Percentiles rank a stretch among this genome's conserved stretches.
Evolutionary conservation across 1,140 invertebrate genomes (phyloP).

Genomic region (Atta colombica): DNA sequence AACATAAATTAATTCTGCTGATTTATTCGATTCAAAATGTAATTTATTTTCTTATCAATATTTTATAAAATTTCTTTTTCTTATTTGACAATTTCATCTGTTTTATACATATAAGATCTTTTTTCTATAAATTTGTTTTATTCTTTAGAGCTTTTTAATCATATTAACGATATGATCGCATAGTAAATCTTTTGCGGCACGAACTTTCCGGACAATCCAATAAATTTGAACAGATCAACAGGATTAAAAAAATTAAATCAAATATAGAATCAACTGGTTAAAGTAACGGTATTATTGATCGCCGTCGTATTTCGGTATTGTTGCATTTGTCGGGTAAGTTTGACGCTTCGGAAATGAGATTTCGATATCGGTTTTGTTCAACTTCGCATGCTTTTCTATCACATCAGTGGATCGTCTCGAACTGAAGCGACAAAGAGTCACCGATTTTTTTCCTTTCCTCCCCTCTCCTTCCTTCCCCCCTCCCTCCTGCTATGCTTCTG

Average conservation of each 20-base stretch:
- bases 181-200: no score
- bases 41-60: no score
- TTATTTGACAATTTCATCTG: no score
- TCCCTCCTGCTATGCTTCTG: not conserved
- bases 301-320: slow-evolving; percentile 35
- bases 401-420: slow-evolving; percentile 62
- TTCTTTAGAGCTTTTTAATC: no score
- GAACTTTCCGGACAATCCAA: no score
- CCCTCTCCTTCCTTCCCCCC: not conserved
- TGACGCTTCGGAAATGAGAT: slow-evolving; percentile 54
- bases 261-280: not conserved
- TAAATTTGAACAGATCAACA: no score
- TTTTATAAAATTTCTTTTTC: no score
- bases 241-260: not conserved
- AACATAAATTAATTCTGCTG: no score
- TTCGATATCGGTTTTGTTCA: slow-evolving; percentile 59
- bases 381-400: slow-evolving; percentile 49
- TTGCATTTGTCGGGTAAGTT: slow-evolving; percentile 39
- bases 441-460: slow-evolving; percentile 22
- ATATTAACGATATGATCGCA: no score
- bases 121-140: no score
- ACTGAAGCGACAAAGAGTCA: slow-evolving; percentile 52
- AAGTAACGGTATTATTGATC: slow-evolving; percentile 33
- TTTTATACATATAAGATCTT: no score
- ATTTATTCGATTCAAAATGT: no score